Conservation (phyloP, 2,113 vertebrate genomes). For the Cochlearius cochlearius region DNA sequence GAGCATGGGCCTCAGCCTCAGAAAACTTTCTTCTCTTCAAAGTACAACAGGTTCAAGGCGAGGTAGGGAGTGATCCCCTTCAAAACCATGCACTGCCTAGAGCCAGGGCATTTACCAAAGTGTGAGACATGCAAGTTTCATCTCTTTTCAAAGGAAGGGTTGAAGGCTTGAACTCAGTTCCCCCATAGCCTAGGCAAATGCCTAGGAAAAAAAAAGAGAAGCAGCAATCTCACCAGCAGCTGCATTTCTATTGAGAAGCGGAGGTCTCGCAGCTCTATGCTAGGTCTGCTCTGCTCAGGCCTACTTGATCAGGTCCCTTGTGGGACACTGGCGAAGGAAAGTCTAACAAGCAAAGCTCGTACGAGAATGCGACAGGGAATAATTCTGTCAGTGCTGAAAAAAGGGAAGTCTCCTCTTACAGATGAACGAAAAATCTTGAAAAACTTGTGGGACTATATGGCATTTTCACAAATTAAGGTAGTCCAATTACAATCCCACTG, state of each 20-base stretch:
- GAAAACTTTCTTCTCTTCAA: background rate
- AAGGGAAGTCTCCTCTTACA: background rate
- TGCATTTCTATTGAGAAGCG: background rate
- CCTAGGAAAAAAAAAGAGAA: background rate
- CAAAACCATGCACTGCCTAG: rapidly evolving
- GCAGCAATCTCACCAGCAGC: background rate
- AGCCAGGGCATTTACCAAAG: background rate
- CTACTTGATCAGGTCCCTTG: background rate
- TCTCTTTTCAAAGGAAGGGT: background rate
- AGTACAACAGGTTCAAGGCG: background rate
- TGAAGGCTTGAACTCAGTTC: background rate
- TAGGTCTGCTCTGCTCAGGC: background rate
- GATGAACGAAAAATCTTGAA: background rate
- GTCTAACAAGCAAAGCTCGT: background rate
- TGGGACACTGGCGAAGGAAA: background rate
- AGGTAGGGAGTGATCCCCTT: background rate
- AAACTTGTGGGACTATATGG: background rate
- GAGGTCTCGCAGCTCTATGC: rapidly evolving
- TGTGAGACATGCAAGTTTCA: rapidly evolving
- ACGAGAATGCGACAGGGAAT: background rate
- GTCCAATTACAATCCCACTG: background rate
- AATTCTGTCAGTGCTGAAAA: background rate
- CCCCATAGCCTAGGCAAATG: background rate
- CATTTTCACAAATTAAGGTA: background rate
- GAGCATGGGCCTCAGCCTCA: background rate